A percentile compares a stretch with the other conserved stretches of the same genome.
Conservation (phyloP, 2,888 invertebrate genomes). For the Anthophora plumipes region DNA sequence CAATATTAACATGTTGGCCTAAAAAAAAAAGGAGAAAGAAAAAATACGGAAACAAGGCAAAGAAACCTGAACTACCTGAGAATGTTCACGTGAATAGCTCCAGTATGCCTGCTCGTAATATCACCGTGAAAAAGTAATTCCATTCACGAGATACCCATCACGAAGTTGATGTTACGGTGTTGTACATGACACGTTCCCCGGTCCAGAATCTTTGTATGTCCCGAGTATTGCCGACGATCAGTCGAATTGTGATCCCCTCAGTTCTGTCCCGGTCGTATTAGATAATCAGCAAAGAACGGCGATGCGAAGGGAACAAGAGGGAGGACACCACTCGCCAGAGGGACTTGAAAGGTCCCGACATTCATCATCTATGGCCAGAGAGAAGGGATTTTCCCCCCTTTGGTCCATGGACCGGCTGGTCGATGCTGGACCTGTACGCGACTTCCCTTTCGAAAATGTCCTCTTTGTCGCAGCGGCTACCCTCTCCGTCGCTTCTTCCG, state of each 20-base stretch:
- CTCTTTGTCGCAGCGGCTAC: constrained; percentile 34
- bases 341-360: constrained; percentile 80
- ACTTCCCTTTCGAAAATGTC: constrained; percentile 63
- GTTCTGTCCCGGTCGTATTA: constrained; percentile 72
- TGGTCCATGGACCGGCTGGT: constrained; percentile 44
- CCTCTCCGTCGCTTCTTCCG: constrained; percentile 15
- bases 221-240: constrained; percentile 42
- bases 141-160: background rate
- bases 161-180: background rate
- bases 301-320: constrained; percentile 22
- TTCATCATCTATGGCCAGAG: constrained; percentile 69
- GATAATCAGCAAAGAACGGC: constrained; percentile 78
- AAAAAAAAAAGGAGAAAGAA: too few species aligned
- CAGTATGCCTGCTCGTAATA: too few species aligned
- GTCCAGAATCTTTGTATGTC: constrained; percentile 18
- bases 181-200: background rate
- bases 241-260: constrained; percentile 44
- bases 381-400: constrained; percentile 49
- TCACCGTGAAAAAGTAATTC: too few species aligned
- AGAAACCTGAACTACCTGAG: too few species aligned
- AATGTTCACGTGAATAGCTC: too few species aligned
- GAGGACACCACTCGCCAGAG: constrained; percentile 44
- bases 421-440: constrained; percentile 59
- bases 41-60: too few species aligned
- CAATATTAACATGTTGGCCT: too few species aligned